phyloP scores from a whole-genome alignment of 2,113 vertebrate genomes.

The Pollachius pollachius region DNA sequence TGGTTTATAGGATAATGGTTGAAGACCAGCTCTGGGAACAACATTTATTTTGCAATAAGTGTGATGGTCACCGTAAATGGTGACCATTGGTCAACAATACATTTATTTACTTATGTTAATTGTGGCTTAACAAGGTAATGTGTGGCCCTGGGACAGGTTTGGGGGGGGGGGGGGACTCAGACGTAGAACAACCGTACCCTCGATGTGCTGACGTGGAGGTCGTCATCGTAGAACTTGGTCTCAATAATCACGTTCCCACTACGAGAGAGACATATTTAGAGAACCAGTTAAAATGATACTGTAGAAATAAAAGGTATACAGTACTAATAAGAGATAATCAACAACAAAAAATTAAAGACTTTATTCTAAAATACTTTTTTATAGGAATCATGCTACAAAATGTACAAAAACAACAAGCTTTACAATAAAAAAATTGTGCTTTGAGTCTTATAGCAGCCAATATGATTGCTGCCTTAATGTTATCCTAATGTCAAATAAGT shows the following conservation, averaged over 20 bases:
- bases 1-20: too few relatives aligned
- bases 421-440: neutral
- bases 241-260: constrained; percentile 99
- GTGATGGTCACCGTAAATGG: too few relatives aligned
- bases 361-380: too few relatives aligned
- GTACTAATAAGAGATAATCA: neutral
- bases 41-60: too few relatives aligned
- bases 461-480: neutral
- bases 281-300: neutral
- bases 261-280: constrained; percentile 41
- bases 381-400: too few relatives aligned
- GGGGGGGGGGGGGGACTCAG: constrained; percentile 68
- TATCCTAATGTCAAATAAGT: neutral
- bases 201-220: constrained; percentile 98
- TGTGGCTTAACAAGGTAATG: constrained; percentile 33
- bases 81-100: too few relatives aligned
- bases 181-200: constrained; percentile 98
- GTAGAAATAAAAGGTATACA: neutral
- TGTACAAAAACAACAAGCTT: too few relatives aligned
- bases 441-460: neutral
- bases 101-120: constrained; percentile 18
- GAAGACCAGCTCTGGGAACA: too few relatives aligned
- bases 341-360: neutral
- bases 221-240: constrained; percentile 97
- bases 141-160: constrained; percentile 41